A percentile compares a stretch with the other conserved stretches of the same genome.
These are phyloP conservation scores for Pipistrellus kuhlii DNA, from an alignment of 2,797 vertebrate species.

Conservation along the genomic window DNA sequence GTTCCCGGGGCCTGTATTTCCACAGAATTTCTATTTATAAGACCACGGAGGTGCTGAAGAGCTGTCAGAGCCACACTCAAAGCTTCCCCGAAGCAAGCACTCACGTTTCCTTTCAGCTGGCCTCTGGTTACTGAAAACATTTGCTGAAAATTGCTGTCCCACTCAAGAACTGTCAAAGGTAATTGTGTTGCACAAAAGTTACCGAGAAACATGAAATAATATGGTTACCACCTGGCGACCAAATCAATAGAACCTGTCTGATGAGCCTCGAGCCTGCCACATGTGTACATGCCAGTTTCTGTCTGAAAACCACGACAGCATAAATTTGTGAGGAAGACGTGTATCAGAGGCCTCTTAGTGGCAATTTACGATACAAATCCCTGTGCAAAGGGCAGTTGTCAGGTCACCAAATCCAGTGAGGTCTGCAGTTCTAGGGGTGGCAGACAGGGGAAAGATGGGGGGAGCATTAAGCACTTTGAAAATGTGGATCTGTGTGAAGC, in stretches of 20 bases:
- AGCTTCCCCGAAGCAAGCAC: conserved; percentile 41
- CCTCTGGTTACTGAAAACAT: conserved; percentile 83
- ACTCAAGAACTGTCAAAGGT: conserved; percentile 83
- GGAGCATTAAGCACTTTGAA: neutral
- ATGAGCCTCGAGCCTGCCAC: conserved; percentile 70
- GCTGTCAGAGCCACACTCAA: conserved; percentile 72
- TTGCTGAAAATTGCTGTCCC: conserved; percentile 82
- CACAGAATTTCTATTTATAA: conserved; percentile 67
- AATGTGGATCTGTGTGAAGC: neutral
- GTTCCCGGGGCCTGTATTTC: conserved; percentile 60
- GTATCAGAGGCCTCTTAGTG: conserved; percentile 70
- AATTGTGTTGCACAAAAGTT: conserved; percentile 81
- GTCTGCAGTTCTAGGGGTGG: conserved; percentile 20
- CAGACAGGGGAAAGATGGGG: neutral
- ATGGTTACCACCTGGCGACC: conserved; percentile 82
- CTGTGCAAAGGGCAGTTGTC: conserved; percentile 72
- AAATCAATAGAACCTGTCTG: conserved; percentile 74
- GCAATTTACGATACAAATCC: conserved; percentile 80
- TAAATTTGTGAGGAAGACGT: conserved; percentile 62
- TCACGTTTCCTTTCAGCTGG: conserved; percentile 77
- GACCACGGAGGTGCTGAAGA: conserved; percentile 66
- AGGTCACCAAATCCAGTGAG: conserved; percentile 73
- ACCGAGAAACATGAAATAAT: conserved; percentile 77
- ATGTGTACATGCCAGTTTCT: conserved; percentile 50
- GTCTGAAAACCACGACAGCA: conserved; percentile 65